These are phyloP conservation scores for Miichthys miiuy DNA, from an alignment of 2,797 vertebrate species.

Conservation along the genomic window DNA sequence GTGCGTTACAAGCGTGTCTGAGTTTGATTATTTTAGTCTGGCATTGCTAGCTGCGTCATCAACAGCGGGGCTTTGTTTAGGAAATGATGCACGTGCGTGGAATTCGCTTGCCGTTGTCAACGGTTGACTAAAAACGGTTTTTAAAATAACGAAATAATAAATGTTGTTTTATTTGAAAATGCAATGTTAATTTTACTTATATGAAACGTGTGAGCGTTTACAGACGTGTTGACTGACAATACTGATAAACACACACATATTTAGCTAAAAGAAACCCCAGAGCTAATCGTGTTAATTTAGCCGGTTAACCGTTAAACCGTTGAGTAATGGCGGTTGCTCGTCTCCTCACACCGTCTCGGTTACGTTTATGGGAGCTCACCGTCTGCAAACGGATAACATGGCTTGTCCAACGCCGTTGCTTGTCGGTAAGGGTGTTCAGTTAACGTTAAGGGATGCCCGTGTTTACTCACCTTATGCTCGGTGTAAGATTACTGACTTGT, in stretches of 20 bases:
- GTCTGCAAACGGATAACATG: conserved; percentile 25
- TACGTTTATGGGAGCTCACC: neutral
- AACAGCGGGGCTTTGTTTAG: conserved; percentile 56
- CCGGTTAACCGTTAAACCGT: neutral
- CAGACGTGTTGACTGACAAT: neutral
- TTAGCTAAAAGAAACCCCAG: neutral
- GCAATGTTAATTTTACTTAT: accelerated
- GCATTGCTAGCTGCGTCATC: conserved; percentile 57
- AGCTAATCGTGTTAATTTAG: neutral
- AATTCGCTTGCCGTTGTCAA: conserved; percentile 1
- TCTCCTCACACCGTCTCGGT: neutral
- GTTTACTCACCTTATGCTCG: conserved; percentile 19
- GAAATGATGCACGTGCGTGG: conserved; percentile 49
- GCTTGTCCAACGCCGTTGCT: conserved; percentile 34
- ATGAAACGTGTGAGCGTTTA: neutral
- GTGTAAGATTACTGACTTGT: conserved; percentile 35
- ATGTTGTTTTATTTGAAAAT: neutral
- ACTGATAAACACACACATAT: no score
- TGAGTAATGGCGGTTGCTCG: conserved; percentile 46
- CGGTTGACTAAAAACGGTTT: no score
- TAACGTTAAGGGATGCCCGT: conserved; percentile 16
- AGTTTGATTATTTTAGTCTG: conserved; percentile 77
- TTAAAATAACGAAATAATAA: neutral
- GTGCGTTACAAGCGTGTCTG: neutral
- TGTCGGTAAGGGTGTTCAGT: conserved; percentile 70